Percentiles rank a stretch among this genome's conserved stretches.
Evolutionary conservation across 1,140 invertebrate genomes (phyloP).

Genomic region (Pseudomyrmex gracilis): DNA sequence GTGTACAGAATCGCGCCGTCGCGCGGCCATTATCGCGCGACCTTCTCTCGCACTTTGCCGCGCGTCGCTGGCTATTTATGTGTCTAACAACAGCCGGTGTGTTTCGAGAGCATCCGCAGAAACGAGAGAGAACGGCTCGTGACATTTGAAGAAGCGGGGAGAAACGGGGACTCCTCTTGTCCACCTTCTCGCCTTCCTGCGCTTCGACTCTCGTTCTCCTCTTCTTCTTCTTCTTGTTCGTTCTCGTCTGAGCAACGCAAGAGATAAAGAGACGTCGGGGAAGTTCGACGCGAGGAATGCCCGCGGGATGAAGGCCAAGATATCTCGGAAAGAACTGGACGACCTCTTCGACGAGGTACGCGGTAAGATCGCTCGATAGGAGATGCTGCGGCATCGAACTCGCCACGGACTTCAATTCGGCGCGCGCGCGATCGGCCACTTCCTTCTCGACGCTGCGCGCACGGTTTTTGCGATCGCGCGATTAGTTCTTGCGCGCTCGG

Average conservation of each 20-base stretch:
- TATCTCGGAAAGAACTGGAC: slow-evolving; percentile 81
- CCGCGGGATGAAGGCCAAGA: slow-evolving; percentile 81
- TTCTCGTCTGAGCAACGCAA: slow-evolving; percentile 29
- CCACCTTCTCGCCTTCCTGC: not conserved
- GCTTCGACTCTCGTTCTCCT: not conserved
- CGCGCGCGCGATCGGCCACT: slow-evolving; percentile 14
- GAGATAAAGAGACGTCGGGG: slow-evolving; percentile 59
- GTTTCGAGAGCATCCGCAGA: slow-evolving; percentile 26
- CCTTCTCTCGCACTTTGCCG: slow-evolving; percentile 72
- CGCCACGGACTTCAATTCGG: slow-evolving; percentile 48
- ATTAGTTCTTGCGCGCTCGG: slow-evolving; percentile 47
- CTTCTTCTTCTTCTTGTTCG: slow-evolving; percentile 15
- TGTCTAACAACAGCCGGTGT: slow-evolving; percentile 50
- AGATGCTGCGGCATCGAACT: slow-evolving; percentile 17
- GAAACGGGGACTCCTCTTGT: not conserved
- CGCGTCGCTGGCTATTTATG: slow-evolving; percentile 81
- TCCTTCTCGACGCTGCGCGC: slow-evolving; percentile 35
- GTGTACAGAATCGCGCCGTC: slow-evolving; percentile 72
- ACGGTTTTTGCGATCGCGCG: slow-evolving; percentile 56
- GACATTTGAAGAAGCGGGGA: slow-evolving; percentile 29
- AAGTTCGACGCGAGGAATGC: slow-evolving; percentile 77
- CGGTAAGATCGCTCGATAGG: slow-evolving; percentile 58
- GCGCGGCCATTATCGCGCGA: slow-evolving; percentile 71
- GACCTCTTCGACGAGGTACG: slow-evolving; percentile 83
- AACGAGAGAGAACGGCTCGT: slow-evolving; percentile 23